These are phyloP conservation scores for Cantharis nigra DNA, from an alignment of 2,888 invertebrate genomes.

Conservation along the genomic window DNA sequence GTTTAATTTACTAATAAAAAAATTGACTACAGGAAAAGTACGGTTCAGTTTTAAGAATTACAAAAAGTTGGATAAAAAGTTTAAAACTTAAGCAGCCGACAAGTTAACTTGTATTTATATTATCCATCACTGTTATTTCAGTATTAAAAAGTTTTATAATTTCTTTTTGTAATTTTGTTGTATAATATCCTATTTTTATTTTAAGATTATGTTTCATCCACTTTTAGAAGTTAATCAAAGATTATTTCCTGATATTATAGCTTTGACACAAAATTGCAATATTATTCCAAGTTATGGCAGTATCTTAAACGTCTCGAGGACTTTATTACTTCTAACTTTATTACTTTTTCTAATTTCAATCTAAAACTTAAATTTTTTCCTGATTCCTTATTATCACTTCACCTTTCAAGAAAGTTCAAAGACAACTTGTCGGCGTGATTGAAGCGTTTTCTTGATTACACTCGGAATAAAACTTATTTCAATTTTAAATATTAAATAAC, in stretches of 20 bases:
- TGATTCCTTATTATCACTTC: too few species aligned
- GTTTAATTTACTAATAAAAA: not conserved
- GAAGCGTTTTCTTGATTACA: not conserved
- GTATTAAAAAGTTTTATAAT: not conserved
- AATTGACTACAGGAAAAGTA: not conserved
- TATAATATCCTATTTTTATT: not conserved
- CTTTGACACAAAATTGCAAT: not conserved
- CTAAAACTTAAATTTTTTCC: not conserved
- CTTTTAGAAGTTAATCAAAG: not conserved
- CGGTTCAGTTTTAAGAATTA: not conserved
- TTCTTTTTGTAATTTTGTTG: not conserved
- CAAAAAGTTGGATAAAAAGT: not conserved
- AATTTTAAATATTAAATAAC: too few species aligned
- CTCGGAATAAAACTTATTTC: not conserved
- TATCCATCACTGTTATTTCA: not conserved
- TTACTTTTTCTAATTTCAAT: not conserved
- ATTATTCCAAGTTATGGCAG: not conserved
- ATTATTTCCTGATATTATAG: not conserved
- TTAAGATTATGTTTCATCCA: not conserved
- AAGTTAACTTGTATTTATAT: not conserved
- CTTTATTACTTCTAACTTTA: not conserved
- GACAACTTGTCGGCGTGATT: not conserved
- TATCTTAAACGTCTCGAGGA: not conserved
- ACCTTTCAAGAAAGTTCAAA: not conserved
- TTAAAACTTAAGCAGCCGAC: not conserved